Evolutionary conservation across 2,888 invertebrate genomes (phyloP), one percentile per base, ranked within the genome.

Genomic region (Pollenia angustigena): DNA sequence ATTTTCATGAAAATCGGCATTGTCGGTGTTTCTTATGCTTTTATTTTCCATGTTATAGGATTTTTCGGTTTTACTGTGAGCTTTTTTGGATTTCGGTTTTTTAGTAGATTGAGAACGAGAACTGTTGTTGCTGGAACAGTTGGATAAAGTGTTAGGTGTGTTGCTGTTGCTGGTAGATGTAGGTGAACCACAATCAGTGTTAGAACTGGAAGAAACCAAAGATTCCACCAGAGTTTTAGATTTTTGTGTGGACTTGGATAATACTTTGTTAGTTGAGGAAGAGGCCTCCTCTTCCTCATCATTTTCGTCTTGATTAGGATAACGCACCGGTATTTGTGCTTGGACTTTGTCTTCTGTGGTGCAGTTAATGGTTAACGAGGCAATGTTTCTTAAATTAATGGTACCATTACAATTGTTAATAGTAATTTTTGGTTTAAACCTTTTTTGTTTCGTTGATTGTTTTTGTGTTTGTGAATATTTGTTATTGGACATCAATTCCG

Each of bases 391-490:
- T 75, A 93, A 87, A 87, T 93, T 93, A 7, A 93, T 93, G 10
- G 92, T 93, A 60, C 93, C 93, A 82, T 93, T 93, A 89, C 93
- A 93, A 76, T 93, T 93, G 88, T 93, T 93, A 23, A 93, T 93
- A 23, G 93, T 93, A 32, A 93, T 93, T 89, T 93, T 93, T 88
- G 93, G 92, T 86, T 92, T 93, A 74, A 91, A 91, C 66, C 90
- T 90, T 74, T 91, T 90, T 11, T 88, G 40, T 74, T 91, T 89
- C 66, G 88, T 85, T 79, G 85, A 66, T 62, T 87, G 85, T 68
- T 87, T 62, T 10, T 87, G 84, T n/a, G 88, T 90, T 83, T 89
- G 88, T n/a, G 86, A 85, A 16, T 85, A 85, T 40, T 88, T 88
- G 9, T 82, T 87, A 32, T 88, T 90, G 12, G 79, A 75, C 16